Conservation (phyloP, 2,888 invertebrate species). For the Hirtodrosophila alboralis region DNA sequence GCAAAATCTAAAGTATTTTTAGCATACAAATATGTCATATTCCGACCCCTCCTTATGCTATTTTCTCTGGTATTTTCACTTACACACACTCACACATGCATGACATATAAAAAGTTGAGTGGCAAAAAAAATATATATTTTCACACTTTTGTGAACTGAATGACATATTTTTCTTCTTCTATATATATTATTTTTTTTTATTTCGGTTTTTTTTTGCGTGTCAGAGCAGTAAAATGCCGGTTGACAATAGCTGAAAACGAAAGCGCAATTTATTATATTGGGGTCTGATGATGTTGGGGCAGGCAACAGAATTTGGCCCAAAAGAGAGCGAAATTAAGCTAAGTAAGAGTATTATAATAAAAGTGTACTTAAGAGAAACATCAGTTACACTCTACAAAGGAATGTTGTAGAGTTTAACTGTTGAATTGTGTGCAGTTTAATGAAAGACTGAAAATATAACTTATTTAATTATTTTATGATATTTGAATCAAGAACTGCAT, state of each 20-base stretch:
- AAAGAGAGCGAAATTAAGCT: conserved; percentile 5
- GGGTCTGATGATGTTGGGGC: background rate
- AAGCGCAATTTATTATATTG: conserved; percentile 67
- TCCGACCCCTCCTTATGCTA: conserved; percentile 5
- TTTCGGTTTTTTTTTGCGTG: no score
- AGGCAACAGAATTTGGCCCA: conserved; percentile 3
- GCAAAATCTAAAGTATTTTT: conserved; percentile 1
- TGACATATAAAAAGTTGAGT: conserved; percentile 22
- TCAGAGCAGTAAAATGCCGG: conserved; percentile 17
- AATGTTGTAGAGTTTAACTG: conserved; percentile 73
- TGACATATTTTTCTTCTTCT: conserved; percentile 4
- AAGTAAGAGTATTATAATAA: conserved; percentile 16
- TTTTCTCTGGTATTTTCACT: background rate
- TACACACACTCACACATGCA: background rate
- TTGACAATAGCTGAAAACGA: conserved; percentile 76
- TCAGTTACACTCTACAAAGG: conserved; percentile 30
- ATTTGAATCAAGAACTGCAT: no score
- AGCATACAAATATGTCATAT: conserved; percentile 17
- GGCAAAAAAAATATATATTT: no score
- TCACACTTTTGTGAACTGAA: conserved; percentile 25
- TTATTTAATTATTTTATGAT: no score
- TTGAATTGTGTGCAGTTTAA: conserved; percentile 59
- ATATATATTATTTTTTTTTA: conserved; percentile 18
- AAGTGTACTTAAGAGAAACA: conserved; percentile 20
- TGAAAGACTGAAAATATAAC: no score